These are phyloP conservation scores for Globodera ellingtonae DNA, from an alignment of 1,140 invertebrate species.

Conservation along the genomic window DNA sequence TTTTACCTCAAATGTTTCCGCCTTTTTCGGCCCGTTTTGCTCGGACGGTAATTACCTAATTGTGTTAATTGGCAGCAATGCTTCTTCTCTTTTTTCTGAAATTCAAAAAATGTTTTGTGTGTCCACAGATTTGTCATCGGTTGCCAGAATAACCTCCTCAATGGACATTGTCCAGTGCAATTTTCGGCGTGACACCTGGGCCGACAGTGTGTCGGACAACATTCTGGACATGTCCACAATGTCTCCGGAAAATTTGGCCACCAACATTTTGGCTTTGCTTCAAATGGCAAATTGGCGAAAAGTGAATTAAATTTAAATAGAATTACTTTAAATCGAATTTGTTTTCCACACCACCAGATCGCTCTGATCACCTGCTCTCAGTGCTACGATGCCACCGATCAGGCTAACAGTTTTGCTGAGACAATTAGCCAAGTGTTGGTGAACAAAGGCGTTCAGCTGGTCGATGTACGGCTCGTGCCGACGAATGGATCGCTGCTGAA, in stretches of 20 bases:
- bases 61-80: not conserved
- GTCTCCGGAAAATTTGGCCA: constrained; percentile 34
- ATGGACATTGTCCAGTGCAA: constrained; percentile 41
- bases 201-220: not conserved
- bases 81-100: not conserved
- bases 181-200: constrained; percentile 42
- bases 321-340: not conserved
- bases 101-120: not conserved
- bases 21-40: constrained; percentile 52
- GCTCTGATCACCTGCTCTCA: not conserved
- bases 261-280: constrained; percentile 34
- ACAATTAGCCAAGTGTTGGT: not conserved
- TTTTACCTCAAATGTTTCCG: constrained; percentile 36
- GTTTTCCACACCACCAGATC: not conserved
- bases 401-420: not conserved
- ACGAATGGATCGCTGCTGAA: constrained; percentile 3
- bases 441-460: not conserved
- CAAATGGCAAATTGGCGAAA: not conserved
- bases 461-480: constrained; percentile 18
- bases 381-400: too few species aligned
- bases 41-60: constrained; percentile 21
- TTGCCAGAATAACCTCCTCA: constrained; percentile 17
- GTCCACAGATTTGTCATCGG: constrained; percentile 35
- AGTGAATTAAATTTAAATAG: not conserved
- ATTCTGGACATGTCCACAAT: constrained; percentile 39